Percentiles rank a stretch among this genome's conserved stretches.
These are phyloP conservation scores for Drosophila prosaltans DNA, from an alignment of 1,140 invertebrate genomes.

Conservation along the genomic window DNA sequence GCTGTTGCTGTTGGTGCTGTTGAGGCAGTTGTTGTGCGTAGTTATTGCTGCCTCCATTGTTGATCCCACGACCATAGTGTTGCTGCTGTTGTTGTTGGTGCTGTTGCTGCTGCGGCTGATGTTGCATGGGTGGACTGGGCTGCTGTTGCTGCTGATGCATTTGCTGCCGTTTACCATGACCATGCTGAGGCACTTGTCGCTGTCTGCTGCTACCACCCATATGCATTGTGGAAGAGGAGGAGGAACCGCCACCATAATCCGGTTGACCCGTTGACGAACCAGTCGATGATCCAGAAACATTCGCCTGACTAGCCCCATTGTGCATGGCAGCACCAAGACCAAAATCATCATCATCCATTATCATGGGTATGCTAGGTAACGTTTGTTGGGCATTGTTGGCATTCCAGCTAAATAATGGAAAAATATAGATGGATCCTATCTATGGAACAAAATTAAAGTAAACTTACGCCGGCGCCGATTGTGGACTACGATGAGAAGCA, in stretches of 20 bases:
- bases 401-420: constrained; percentile 84
- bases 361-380: constrained; percentile 90
- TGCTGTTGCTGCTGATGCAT: constrained; percentile 50
- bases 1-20: constrained; percentile 31
- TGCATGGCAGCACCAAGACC: constrained; percentile 66
- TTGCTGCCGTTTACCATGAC: constrained; percentile 65
- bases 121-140: constrained; percentile 62
- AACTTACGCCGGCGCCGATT: constrained; percentile 80
- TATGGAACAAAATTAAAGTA: neutral
- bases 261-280: constrained; percentile 57
- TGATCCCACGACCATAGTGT: constrained; percentile 55
- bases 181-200: constrained; percentile 57
- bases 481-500: constrained; percentile 74
- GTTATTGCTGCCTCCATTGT: constrained; percentile 37
- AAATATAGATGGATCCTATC: neutral
- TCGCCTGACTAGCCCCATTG: constrained; percentile 55
- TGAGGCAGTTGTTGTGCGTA: constrained; percentile 50
- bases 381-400: constrained; percentile 85
- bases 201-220: constrained; percentile 52
- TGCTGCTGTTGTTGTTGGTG: constrained; percentile 39
- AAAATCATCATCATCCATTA: constrained; percentile 87
- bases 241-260: constrained; percentile 48
- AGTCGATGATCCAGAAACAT: constrained; percentile 69
- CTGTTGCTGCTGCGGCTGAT: constrained; percentile 58
- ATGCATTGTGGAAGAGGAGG: constrained; percentile 38